These are phyloP conservation scores for Callimorpha dominula DNA, from an alignment of 2,888 invertebrate genomes.

Conservation along the genomic window DNA sequence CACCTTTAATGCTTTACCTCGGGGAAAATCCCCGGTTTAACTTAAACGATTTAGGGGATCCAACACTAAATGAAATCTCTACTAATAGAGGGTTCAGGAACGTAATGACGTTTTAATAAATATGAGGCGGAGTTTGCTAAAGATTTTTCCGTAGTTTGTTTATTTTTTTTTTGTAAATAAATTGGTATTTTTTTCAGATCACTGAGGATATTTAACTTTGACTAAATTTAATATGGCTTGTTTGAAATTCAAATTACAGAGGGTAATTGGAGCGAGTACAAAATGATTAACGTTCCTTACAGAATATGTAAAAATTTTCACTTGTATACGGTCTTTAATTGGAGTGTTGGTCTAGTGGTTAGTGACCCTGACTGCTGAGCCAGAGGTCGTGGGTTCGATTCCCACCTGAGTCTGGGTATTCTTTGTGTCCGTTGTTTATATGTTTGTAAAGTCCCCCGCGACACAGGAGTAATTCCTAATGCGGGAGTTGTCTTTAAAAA, in stretches of 20 bases:
- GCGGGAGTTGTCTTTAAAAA: too few species aligned
- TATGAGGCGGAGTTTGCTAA: conserved; percentile 30
- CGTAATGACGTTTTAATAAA: conserved; percentile 61
- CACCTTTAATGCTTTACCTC: conserved; percentile 76
- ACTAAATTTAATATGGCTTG: conserved; percentile 9
- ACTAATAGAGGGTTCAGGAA: conserved; percentile 53
- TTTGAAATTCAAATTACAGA: conserved; percentile 7
- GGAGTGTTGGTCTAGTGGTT: too few species aligned
- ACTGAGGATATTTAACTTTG: conserved; percentile 1
- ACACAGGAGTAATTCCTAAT: too few species aligned
- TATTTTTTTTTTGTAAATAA: conserved; percentile 12
- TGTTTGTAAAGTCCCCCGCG: too few species aligned
- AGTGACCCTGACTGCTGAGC: too few species aligned
- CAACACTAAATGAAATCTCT: conserved; percentile 66
- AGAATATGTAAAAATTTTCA: background rate
- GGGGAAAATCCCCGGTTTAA: conserved; percentile 74
- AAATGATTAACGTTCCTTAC: background rate
- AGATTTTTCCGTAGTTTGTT: conserved; percentile 16
- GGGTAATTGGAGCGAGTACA: background rate
- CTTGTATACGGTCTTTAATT: background rate
- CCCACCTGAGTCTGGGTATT: too few species aligned
- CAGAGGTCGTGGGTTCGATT: too few species aligned
- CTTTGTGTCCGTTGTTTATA: too few species aligned
- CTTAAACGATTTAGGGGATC: conserved; percentile 80
- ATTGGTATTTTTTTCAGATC: conserved; percentile 14